Conservation (phyloP, 2,113 vertebrate species). For the Muntiacus reevesi region DNA sequence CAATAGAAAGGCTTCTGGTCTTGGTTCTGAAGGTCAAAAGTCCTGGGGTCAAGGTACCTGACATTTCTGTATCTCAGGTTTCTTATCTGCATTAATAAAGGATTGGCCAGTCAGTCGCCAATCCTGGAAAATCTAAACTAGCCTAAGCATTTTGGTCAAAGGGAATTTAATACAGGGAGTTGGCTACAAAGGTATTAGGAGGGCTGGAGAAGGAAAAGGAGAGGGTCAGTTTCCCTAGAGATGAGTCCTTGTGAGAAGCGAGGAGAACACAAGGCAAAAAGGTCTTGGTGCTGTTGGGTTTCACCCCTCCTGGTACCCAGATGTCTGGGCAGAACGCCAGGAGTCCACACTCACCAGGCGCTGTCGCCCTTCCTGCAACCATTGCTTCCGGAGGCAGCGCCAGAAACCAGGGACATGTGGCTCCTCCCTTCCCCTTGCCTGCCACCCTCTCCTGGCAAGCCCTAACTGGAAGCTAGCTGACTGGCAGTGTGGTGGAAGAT, state of each 20-base stretch:
- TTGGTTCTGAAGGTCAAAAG: neutral
- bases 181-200: neutral
- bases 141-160: neutral
- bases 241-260: neutral
- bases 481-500: neutral
- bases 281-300: too few relatives aligned
- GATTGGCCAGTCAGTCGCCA: neutral
- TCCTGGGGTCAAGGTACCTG: neutral
- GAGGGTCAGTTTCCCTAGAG: neutral
- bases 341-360: rapidly evolving
- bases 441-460: neutral
- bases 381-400: neutral
- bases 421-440: neutral
- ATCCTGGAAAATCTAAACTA: neutral
- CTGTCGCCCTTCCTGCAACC: neutral
- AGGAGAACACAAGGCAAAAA: neutral
- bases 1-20: neutral
- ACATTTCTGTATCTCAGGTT: neutral
- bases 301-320: neutral
- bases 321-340: neutral
- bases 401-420: neutral
- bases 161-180: neutral
- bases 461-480: neutral
- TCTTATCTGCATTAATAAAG: neutral
- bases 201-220: neutral